Conservation (phyloP, 2,113 vertebrate species). For the Paramormyrops kingsleyae region DNA sequence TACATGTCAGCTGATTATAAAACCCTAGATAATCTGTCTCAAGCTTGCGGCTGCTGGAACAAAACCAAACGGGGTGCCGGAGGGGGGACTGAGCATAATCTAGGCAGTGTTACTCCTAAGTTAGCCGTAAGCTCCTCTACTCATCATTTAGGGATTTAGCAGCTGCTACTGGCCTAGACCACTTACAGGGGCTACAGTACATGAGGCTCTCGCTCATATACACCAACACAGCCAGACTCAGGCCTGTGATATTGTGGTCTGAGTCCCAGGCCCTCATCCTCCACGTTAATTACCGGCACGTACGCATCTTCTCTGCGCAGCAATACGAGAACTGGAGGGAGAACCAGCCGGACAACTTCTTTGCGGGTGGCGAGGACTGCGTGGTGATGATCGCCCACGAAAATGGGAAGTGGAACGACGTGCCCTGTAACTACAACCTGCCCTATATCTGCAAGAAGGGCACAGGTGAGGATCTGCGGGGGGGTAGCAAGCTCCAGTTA, state of each 20-base stretch:
- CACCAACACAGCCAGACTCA: neutral
- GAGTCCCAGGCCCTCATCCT: neutral
- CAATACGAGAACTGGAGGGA: constrained; percentile 98
- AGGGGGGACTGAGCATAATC: neutral
- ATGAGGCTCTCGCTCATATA: neutral
- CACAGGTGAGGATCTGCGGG: constrained; percentile 69
- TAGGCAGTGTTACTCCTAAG: neutral
- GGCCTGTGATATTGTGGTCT: neutral
- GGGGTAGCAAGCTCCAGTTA: neutral
- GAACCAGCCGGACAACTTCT: constrained; percentile 96
- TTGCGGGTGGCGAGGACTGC: constrained; percentile 91
- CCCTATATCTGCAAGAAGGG: constrained; percentile 97
- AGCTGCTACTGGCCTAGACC: neutral
- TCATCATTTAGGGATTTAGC: neutral
- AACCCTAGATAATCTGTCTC: neutral
- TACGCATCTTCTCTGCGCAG: constrained; percentile 45
- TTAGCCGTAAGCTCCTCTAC: neutral
- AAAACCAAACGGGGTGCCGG: neutral
- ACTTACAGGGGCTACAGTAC: neutral
- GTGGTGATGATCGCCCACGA: constrained; percentile 93
- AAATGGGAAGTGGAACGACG: constrained; percentile 92
- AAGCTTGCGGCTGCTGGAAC: neutral
- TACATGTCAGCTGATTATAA: neutral
- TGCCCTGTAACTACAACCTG: constrained; percentile 97
- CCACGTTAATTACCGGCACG: neutral